These are phyloP conservation scores for Chaetops frenatus DNA, from an alignment of 2,113 vertebrate species.

Conservation along the genomic window DNA sequence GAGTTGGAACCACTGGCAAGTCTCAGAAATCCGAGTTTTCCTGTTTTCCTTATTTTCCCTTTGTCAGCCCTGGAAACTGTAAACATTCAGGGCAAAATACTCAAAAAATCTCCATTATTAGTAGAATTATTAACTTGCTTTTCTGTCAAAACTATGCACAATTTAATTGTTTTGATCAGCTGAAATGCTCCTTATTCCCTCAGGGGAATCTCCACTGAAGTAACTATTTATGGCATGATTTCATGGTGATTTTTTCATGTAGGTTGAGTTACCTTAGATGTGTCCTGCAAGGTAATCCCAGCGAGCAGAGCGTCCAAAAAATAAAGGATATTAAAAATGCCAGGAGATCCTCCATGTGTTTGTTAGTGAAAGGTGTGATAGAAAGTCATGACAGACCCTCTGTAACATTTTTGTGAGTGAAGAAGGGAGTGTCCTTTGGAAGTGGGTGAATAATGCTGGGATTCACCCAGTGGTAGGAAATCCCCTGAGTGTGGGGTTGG, in stretches of 20 bases:
- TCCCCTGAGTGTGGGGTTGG: not conserved
- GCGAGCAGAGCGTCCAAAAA: not conserved
- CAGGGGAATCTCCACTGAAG: accelerated
- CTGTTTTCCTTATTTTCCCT: not conserved
- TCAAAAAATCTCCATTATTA: not conserved
- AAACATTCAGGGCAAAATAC: not conserved
- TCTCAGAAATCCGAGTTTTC: slow-evolving; percentile 33
- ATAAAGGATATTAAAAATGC: not conserved
- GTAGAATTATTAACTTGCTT: not conserved
- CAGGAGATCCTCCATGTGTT: not conserved
- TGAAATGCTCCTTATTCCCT: not conserved
- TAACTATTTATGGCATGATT: not conserved
- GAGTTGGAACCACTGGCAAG: not conserved
- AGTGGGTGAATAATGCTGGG: not conserved
- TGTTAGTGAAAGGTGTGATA: accelerated
- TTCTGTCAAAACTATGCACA: not conserved
- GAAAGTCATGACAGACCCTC: not conserved
- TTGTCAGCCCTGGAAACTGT: not conserved
- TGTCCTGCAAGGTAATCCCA: not conserved
- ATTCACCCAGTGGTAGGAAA: not conserved
- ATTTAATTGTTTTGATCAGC: not conserved
- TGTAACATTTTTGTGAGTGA: accelerated
- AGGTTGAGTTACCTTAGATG: not conserved
- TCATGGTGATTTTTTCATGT: not conserved
- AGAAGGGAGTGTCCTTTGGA: not conserved